These are phyloP conservation scores for Drosophila ezoana DNA, from an alignment of 2,888 invertebrate genomes.

Conservation along the genomic window DNA sequence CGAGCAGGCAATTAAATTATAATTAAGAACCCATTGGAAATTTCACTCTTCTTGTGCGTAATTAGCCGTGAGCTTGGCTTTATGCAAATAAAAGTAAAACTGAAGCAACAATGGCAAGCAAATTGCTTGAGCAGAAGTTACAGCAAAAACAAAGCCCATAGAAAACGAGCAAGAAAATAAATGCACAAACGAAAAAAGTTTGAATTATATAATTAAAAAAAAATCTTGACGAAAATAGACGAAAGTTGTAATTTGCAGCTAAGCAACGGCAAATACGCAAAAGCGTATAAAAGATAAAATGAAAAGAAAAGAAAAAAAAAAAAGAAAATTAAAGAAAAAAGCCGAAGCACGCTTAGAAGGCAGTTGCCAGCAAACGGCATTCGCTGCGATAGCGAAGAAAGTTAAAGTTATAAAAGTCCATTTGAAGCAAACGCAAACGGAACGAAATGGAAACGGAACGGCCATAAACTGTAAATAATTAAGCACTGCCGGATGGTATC, in stretches of 20 bases:
- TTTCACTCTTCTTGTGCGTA: conserved; percentile 73
- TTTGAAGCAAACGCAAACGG: conserved; percentile 35
- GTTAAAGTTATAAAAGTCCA: conserved; percentile 77
- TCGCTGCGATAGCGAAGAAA: conserved; percentile 70
- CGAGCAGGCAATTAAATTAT: conserved; percentile 66
- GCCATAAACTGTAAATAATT: conserved; percentile 72
- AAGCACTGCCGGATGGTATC: conserved; percentile 29
- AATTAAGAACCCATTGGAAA: conserved; percentile 72
- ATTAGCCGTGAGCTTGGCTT: conserved; percentile 64
- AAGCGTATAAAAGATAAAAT: conserved; percentile 41
- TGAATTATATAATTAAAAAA: conserved; percentile 82
- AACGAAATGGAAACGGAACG: conserved; percentile 70
- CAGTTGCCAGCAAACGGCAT: conserved; percentile 53
- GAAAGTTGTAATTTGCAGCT: conserved; percentile 78
- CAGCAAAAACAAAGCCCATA: conserved; percentile 60
- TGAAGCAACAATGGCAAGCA: conserved; percentile 53
- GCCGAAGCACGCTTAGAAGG: conserved; percentile 60
- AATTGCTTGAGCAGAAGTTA: conserved; percentile 58
- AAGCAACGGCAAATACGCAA: conserved; percentile 33
- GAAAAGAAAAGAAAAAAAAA: conserved; percentile 35
- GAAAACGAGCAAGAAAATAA: conserved; percentile 22
- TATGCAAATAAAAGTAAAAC: conserved; percentile 78
- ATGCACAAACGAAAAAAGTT: conserved; percentile 50
- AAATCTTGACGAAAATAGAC: conserved; percentile 81
- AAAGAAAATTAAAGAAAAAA: conserved; percentile 28